A percentile compares a stretch with the other conserved stretches of the same genome.
Evolutionary conservation across 2,888 invertebrate species (phyloP).

Genomic region (Ochlodes sylvanus): DNA sequence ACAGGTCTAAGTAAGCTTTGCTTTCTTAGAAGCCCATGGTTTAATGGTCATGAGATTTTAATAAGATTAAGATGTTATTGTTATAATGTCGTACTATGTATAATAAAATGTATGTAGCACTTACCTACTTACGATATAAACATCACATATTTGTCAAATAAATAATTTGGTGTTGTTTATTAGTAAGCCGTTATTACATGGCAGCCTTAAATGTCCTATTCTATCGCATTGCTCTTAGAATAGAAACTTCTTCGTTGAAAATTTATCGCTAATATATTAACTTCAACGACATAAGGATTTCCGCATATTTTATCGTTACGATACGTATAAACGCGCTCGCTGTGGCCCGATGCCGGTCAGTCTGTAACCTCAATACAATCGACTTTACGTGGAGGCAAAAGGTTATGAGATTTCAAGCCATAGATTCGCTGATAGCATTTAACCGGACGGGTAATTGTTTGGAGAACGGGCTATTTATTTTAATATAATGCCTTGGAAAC

Average conservation of each 20-base stretch:
- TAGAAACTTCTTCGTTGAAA: conserved; percentile 22
- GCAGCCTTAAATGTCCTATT: neutral
- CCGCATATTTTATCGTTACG: conserved; percentile 43
- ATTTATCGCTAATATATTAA: conserved; percentile 12
- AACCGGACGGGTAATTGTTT: conserved; percentile 79
- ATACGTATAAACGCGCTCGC: conserved; percentile 54
- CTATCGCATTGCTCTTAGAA: conserved; percentile 13
- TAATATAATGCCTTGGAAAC: conserved; percentile 72
- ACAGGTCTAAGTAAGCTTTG: conserved; percentile 7
- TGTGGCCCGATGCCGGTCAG: conserved; percentile 47
- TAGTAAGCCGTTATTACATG: neutral
- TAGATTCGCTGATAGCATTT: conserved; percentile 81
- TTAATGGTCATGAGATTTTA: neutral
- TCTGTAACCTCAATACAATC: conserved; percentile 52
- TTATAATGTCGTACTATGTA: neutral
- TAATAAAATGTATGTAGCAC: no score
- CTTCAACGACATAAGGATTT: conserved; percentile 23
- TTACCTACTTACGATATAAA: neutral
- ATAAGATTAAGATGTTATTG: neutral
- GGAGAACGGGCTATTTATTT: conserved; percentile 78
- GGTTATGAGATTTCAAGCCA: conserved; percentile 81
- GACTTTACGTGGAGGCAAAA: conserved; percentile 76
- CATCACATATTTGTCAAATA: neutral
- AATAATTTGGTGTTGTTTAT: conserved; percentile 5
- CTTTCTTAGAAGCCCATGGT: conserved; percentile 2